Evolutionary conservation across 2,797 vertebrate species (phyloP), one percentile per base, ranked within the genome.

Genomic region (Sebastolobus alascanus): DNA sequence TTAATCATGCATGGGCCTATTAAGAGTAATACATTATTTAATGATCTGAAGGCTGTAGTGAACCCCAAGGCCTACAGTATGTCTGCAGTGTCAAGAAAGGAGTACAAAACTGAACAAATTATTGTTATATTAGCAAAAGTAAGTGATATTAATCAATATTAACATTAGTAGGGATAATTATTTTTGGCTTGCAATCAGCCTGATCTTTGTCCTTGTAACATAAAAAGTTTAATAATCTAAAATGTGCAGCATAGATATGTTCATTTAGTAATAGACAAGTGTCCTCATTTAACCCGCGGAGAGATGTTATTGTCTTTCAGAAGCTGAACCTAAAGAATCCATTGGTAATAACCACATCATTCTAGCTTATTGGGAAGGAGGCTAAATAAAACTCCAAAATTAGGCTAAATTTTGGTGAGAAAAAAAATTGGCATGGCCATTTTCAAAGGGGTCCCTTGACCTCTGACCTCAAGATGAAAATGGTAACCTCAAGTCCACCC

Each of bases 11-110:
- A 79, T 31, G 35, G 33, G 16, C 37, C 27, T 79, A 69, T 89
- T 82, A 74, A 37, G 66, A 59, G 37, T 59, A 60, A 75, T 80
- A 7, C 31, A 81, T 88, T 80, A 87, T 84, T 83, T 66, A 88
- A 65, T 79, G 29, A 77, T n/a, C 25, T 38, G 16, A 71, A 65
- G 35, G 61, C 50, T 60, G 38, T 11, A 3, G 52, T 69, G 67
- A 82, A 79, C 38, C 37, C 9, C 10, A 1, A 9, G 31, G 59
- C 43, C 37, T 68, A 29, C 37, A 20, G 55, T 29, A 0, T 5
- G 67, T 55, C 40, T 29, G n/a, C 33, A 8, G 25, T 55, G 37
- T 65, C 50, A 61, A 46, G 11, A 68, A 77, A 60, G 25, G 4
- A 43, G 63, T 22, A 3, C 1, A 31, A 54, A 27, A 13, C 5